These are phyloP conservation scores for Tringa solitaria DNA, from an alignment of 2,113 vertebrate genomes.

Conservation along the genomic window DNA sequence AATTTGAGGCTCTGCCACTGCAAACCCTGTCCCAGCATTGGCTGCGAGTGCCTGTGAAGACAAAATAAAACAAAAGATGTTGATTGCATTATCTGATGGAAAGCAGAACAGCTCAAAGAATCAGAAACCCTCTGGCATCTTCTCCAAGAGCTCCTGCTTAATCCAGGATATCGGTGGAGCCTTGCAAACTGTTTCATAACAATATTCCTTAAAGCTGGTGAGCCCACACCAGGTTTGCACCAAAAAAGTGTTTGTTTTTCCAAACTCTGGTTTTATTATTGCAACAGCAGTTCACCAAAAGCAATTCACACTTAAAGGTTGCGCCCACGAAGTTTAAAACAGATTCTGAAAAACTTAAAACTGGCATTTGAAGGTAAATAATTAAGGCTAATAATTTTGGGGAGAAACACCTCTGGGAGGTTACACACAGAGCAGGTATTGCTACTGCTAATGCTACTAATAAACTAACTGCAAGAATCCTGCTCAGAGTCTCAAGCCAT, in stretches of 20 bases:
- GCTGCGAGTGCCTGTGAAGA: conserved; percentile 87
- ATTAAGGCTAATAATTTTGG: neutral
- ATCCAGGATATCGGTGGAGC: neutral
- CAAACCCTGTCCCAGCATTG: conserved; percentile 90
- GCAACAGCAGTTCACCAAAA: neutral
- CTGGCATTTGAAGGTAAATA: neutral
- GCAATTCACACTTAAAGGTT: neutral
- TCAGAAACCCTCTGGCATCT: neutral
- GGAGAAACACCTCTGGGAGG: neutral
- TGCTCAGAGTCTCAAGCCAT: neutral
- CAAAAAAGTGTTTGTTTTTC: neutral
- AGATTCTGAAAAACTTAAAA: neutral
- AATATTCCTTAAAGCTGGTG: neutral
- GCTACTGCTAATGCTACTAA: neutral
- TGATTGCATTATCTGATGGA: neutral
- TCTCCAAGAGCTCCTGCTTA: neutral
- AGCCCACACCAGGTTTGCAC: neutral
- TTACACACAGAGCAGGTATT: neutral
- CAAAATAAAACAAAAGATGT: neutral
- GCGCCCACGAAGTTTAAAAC: neutral
- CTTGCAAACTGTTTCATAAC: neutral
- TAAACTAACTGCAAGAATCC: neutral
- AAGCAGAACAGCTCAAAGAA: neutral
- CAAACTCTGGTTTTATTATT: neutral
- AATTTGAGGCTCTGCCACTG: conserved; percentile 92